phyloP scores from a whole-genome alignment of 2,797 vertebrate genomes.

The Petrocephalus sullivani region DNA sequence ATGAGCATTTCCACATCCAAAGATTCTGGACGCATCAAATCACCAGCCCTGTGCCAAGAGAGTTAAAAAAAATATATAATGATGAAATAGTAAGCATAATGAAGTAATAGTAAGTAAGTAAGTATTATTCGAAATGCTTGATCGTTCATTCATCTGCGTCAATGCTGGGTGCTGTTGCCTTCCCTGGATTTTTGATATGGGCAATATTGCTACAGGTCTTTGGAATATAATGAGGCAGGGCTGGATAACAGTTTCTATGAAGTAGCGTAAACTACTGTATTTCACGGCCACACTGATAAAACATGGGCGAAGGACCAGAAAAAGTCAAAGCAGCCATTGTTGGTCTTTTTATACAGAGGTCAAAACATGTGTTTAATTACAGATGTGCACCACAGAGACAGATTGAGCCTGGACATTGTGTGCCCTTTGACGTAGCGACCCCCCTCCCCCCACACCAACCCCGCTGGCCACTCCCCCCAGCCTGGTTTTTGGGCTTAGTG shows the following conservation, averaged over 20 bases:
- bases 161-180: not conserved
- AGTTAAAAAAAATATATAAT: not conserved
- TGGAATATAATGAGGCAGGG: not conserved
- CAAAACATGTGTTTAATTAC: slow-evolving; percentile 59
- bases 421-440: slow-evolving; percentile 47
- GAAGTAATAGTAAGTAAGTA: not conserved
- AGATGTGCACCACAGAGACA: slow-evolving; percentile 46
- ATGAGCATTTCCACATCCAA: not conserved
- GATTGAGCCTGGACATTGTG: slow-evolving; percentile 41
- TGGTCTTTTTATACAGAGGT: slow-evolving; percentile 41
- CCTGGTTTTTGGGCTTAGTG: slow-evolving; percentile 23
- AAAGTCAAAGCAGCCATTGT: slow-evolving; percentile 43
- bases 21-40: not conserved
- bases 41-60: not conserved
- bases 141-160: not conserved
- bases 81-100: not conserved
- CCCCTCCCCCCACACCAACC: slow-evolving; percentile 36
- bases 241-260: slow-evolving; percentile 15
- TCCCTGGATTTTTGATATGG: not conserved
- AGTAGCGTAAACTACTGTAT: slow-evolving; percentile 32
- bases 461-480: not conserved
- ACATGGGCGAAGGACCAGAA: slow-evolving; percentile 33
- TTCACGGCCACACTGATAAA: slow-evolving; percentile 39
- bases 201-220: not conserved
- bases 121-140: not conserved